These are phyloP conservation scores for Euwallacea fornicatus DNA, from an alignment of 1,140 invertebrate genomes.

Conservation along the genomic window DNA sequence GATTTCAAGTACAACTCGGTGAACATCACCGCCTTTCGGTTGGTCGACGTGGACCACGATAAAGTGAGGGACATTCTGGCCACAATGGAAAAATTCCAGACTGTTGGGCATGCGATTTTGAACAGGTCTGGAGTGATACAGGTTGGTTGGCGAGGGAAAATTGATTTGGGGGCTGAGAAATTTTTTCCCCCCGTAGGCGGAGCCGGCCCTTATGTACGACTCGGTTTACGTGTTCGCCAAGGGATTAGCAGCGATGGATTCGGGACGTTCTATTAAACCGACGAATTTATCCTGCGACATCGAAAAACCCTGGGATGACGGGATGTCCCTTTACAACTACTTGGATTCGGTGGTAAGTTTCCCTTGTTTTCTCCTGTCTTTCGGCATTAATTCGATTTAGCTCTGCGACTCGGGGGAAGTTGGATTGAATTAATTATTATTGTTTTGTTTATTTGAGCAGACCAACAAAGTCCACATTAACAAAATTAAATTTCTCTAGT, in stretches of 20 bases:
- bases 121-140: conserved; percentile 72
- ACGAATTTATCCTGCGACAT: conserved; percentile 82
- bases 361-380: too few relatives aligned
- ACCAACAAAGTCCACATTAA: too few relatives aligned
- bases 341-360: conserved; percentile 75
- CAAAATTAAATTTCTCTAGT: too few relatives aligned
- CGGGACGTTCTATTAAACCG: conserved; percentile 65
- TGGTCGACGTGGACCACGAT: conserved; percentile 79
- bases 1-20: conserved; percentile 94
- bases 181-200: conserved; percentile 65
- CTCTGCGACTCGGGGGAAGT: neutral
- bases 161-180: neutral
- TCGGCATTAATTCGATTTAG: conserved; percentile 3
- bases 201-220: conserved; percentile 89
- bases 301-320: conserved; percentile 82
- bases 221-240: conserved; percentile 86
- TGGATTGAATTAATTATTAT: neutral
- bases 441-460: neutral
- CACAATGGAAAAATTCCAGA: conserved; percentile 88
- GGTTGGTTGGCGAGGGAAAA: conserved; percentile 54
- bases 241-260: conserved; percentile 74
- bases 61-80: conserved; percentile 74
- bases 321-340: conserved; percentile 86
- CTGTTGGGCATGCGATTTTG: conserved; percentile 78
- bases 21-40: conserved; percentile 88